Conservation (phyloP, 1,140 invertebrate species). For the Hormaphis cornu region DNA sequence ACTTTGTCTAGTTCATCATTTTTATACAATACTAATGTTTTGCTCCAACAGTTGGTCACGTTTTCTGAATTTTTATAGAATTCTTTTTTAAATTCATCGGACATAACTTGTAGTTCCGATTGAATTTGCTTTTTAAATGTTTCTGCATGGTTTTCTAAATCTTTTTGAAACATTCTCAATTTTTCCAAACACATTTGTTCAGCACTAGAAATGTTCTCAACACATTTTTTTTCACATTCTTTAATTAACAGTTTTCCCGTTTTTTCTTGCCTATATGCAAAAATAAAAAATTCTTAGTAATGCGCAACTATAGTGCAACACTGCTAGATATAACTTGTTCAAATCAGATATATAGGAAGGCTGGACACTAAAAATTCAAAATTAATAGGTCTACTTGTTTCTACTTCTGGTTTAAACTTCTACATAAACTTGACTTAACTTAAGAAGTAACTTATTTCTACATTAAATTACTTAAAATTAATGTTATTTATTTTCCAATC, state of each 20-base stretch:
- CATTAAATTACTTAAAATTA: too few species aligned
- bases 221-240: not conserved
- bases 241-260: not conserved
- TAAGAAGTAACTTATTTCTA: too few species aligned
- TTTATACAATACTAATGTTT: not conserved
- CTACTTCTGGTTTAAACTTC: too few species aligned
- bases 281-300: too few species aligned
- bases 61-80: not conserved
- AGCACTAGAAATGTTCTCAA: not conserved
- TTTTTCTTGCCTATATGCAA: not conserved
- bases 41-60: not conserved
- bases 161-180: not conserved
- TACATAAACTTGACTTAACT: too few species aligned
- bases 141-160: not conserved
- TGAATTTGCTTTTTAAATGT: not conserved
- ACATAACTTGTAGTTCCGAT: not conserved
- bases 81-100: not conserved
- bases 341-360: too few species aligned
- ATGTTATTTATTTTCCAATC: too few species aligned
- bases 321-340: too few species aligned
- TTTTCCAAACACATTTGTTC: constrained; percentile 9
- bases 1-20: not conserved
- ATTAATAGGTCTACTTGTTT: too few species aligned
- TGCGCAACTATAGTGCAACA: too few species aligned
- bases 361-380: too few species aligned